A percentile compares a stretch with the other conserved stretches of the same genome.
These are phyloP conservation scores for Pterophyllum scalare DNA, from an alignment of 2,113 vertebrate species.

Conservation along the genomic window DNA sequence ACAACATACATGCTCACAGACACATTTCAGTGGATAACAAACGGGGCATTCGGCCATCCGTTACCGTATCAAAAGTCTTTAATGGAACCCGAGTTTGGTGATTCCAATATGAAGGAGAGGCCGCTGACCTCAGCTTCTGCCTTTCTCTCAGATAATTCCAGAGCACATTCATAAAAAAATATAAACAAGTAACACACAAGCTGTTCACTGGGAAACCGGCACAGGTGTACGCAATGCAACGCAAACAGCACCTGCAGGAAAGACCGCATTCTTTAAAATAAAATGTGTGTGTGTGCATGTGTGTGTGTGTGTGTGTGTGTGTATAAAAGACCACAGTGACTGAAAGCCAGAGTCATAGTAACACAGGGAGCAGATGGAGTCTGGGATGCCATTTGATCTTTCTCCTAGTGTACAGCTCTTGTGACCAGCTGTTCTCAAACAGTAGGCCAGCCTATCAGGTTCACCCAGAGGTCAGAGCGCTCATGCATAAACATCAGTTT, in stretches of 20 bases:
- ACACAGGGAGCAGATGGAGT: conserved; percentile 43
- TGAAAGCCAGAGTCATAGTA: background rate
- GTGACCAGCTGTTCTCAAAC: conserved; percentile 35
- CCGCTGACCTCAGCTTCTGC: conserved; percentile 58
- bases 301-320: background rate
- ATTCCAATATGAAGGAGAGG: conserved; percentile 66
- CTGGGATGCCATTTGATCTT: conserved; percentile 42
- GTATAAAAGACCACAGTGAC: conserved; percentile 15
- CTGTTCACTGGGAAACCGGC: background rate
- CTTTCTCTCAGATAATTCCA: conserved; percentile 27
- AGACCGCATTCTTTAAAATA: conserved; percentile 44
- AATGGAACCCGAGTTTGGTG: conserved; percentile 55
- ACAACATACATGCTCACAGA: background rate
- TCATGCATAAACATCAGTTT: background rate
- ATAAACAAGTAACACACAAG: background rate
- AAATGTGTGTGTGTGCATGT: background rate
- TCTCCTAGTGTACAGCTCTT: background rate
- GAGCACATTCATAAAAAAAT: conserved; percentile 20
- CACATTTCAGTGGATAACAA: conserved; percentile 10
- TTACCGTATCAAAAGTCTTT: conserved; percentile 74
- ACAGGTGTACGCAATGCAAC: conserved; percentile 25
- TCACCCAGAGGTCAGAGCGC: conserved; percentile 29
- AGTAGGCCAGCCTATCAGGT: conserved; percentile 7
- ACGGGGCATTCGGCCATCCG: conserved; percentile 66
- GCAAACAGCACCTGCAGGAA: conserved; percentile 58